phyloP scores from a whole-genome alignment of 2,888 invertebrate species.

The Hirtodrosophila confusa region DNA sequence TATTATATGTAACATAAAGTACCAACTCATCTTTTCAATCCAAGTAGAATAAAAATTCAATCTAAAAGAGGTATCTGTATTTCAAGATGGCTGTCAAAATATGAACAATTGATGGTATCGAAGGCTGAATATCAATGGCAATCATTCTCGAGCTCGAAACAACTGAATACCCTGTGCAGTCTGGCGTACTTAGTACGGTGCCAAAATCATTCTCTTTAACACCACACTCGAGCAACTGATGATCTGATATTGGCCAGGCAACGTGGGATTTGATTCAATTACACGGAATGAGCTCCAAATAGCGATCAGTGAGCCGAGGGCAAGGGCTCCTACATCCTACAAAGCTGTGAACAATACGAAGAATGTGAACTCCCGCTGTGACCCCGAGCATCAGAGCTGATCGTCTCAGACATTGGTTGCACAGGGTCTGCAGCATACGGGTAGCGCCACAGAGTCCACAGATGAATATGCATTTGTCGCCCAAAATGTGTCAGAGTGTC shows the following conservation, averaged over 20 bases:
- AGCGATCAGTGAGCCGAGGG: conserved; percentile 46
- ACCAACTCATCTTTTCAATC: no score
- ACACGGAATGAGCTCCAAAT: conserved; percentile 58
- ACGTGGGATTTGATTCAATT: conserved; percentile 52
- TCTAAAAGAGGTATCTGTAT: no score
- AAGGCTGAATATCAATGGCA: no score
- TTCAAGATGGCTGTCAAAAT: no score
- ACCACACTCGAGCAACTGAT: conserved; percentile 1
- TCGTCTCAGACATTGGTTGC: conserved; percentile 45
- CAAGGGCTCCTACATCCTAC: conserved; percentile 8
- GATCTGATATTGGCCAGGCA: conserved; percentile 9
- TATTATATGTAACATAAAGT: no score
- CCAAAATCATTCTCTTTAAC: conserved; percentile 21
- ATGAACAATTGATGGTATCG: no score
- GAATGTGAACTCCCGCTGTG: conserved; percentile 61
- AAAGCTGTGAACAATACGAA: conserved; percentile 57
- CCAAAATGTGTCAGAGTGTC: conserved; percentile 34
- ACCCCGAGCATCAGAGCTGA: conserved; percentile 56
- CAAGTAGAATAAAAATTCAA: no score
- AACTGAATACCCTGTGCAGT: no score
- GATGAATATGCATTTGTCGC: conserved; percentile 63
- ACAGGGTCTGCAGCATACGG: conserved; percentile 11
- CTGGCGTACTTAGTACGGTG: conserved; percentile 5
- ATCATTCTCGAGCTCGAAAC: no score
- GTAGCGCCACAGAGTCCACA: conserved; percentile 62